phyloP scores from a whole-genome alignment of 2,797 vertebrate genomes.

The Leptodactylus fallax region DNA sequence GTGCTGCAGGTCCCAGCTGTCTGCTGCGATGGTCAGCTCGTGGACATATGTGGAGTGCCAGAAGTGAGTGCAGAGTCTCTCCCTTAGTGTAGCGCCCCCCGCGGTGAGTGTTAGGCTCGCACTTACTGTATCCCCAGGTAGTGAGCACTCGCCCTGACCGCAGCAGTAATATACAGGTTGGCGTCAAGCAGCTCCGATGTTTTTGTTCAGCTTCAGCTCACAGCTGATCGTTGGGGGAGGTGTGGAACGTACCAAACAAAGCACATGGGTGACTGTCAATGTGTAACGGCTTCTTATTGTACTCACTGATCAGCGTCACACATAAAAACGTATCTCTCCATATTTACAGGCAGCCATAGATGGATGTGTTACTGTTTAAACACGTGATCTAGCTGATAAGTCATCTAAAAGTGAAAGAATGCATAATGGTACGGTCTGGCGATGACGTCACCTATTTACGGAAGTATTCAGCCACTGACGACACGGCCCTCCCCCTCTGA shows the following conservation, averaged over 20 bases:
- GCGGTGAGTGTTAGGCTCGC: too few species aligned
- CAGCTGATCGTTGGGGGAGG: conserved; percentile 55
- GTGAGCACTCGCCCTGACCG: not conserved
- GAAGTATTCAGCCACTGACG: conserved; percentile 29
- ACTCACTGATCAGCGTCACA: not conserved
- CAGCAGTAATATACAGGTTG: not conserved
- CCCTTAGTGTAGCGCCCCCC: too few species aligned
- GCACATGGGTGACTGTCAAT: not conserved
- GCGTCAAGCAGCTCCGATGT: conserved; percentile 16
- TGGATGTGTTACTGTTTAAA: too few species aligned
- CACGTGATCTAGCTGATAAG: not conserved
- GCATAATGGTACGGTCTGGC: conserved; percentile 18
- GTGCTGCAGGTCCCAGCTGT: too few species aligned
- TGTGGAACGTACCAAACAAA: conserved; percentile 32
- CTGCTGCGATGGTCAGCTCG: too few species aligned
- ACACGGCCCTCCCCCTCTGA: not conserved
- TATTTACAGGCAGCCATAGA: too few species aligned
- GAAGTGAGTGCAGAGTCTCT: too few species aligned
- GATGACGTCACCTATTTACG: conserved; percentile 53
- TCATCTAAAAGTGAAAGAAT: not conserved
- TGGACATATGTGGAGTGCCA: too few species aligned
- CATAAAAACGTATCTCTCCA: too few species aligned
- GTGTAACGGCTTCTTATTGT: not conserved
- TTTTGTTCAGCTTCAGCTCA: conserved; percentile 56
- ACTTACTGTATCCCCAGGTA: not conserved